Evolutionary conservation across 2,113 vertebrate genomes (phyloP), one percentile per base, ranked within the genome.

Genomic region (Merops nubicus): DNA sequence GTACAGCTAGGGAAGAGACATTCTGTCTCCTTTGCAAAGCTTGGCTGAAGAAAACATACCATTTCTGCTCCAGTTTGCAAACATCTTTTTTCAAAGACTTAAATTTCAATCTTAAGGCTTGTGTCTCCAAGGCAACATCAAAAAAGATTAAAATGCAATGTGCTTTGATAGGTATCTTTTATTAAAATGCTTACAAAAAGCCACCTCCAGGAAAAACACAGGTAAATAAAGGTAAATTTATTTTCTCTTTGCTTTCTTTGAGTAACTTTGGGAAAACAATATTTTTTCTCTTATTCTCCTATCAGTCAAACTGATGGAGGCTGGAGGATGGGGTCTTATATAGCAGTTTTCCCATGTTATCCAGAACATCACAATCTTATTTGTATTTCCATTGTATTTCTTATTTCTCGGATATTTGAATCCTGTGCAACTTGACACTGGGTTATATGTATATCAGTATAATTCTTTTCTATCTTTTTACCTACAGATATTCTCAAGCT

Each of bases 131-230:
- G 94, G 54, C 79, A 95, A 90, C 70, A 74, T 29, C 78, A 92
- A 81, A 45, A 73, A 88, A 90, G 48, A 92, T 56, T 77, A 79
- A 93, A 94, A 31, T 4, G 6, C 70, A 90, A 29, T 73, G 50
- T 73, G 22, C 22, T 83, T 88, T 57, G 54, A 80, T 34, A 62
- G 29, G 28, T 60, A 83, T 73, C 48, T 90, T 92, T 83, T 64
- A 94, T 88, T 94, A 80, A 95, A 94, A 94, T 65, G 19, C n/a
- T 76, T 93, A 83, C 42, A 69, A 79, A 91, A 88, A 76, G 38
- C 15, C n/a, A 91, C 47, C 45, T 76, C 25, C 36, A 77, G 53
- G 75, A 88, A 94, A 91, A 90, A 83, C 14, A 88, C 56, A 92
- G 65, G 45, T 68, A 91, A 86, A 83, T 53, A 90, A n/a, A 89